phyloP scores from a whole-genome alignment of 2,888 invertebrate species.

The Glomeris marginata region DNA sequence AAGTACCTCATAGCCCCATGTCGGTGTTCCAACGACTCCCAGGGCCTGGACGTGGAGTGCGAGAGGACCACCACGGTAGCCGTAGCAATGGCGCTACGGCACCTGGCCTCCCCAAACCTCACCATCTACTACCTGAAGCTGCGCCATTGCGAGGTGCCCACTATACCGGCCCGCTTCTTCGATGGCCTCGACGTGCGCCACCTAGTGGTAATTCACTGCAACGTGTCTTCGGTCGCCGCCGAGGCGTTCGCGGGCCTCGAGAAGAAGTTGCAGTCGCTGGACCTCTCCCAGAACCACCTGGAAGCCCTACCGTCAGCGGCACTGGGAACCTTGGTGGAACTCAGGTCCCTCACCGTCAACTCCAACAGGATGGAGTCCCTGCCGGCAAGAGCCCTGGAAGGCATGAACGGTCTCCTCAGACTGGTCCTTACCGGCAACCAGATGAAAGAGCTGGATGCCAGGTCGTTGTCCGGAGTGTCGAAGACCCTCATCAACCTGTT shows the following conservation, averaged over 20 bases:
- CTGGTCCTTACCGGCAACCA: conserved; percentile 59
- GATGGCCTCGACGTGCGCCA: conserved; percentile 75
- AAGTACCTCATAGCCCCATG: too few relatives aligned
- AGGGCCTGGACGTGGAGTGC: too few relatives aligned
- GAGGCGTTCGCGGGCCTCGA: conserved; percentile 74
- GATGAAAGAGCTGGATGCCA: conserved; percentile 20
- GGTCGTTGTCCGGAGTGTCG: conserved; percentile 17
- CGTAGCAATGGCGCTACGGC: too few relatives aligned
- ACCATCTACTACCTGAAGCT: conserved; percentile 77
- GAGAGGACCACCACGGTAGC: too few relatives aligned
- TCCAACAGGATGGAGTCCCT: conserved; percentile 67
- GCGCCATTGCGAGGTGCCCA: conserved; percentile 68
- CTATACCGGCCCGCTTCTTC: conserved; percentile 59
- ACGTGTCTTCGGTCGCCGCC: conserved; percentile 70
- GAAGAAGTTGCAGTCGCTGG: conserved; percentile 58
- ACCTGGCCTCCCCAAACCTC: conserved; percentile 31
- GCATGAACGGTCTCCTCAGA: conserved; percentile 70
- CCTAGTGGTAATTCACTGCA: conserved; percentile 70
- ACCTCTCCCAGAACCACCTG: conserved; percentile 72
- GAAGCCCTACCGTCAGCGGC: conserved; percentile 60
- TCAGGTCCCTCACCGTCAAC: conserved; percentile 75
- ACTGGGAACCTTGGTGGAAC: conserved; percentile 60
- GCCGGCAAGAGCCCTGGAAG: conserved; percentile 67
- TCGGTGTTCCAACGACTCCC: too few relatives aligned
- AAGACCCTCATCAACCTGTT: conserved; percentile 5